phyloP scores from a whole-genome alignment of 2,888 invertebrate genomes.

The Electrophaes corylata region DNA sequence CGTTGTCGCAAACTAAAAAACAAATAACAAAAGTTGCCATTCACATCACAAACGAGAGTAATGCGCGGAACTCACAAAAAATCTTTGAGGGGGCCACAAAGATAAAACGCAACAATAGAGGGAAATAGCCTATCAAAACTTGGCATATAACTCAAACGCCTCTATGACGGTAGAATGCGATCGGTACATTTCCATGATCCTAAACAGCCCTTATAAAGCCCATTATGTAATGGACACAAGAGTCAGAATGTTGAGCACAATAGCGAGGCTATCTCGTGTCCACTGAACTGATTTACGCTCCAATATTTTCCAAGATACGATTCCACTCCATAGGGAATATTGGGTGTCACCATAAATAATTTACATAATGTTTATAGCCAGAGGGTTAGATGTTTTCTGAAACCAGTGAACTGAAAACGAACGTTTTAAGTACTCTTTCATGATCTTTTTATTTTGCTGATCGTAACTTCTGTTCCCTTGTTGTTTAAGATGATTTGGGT shows the following conservation, averaged over 20 bases:
- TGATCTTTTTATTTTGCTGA: background rate
- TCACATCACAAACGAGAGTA: slow-evolving; percentile 20
- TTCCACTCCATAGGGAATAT: slow-evolving; percentile 49
- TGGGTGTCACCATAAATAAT: slow-evolving; percentile 59
- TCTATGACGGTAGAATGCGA: slow-evolving; percentile 52
- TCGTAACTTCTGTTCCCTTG: background rate
- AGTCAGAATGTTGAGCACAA: slow-evolving; percentile 59
- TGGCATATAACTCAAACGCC: slow-evolving; percentile 61
- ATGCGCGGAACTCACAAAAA: slow-evolving; percentile 25
- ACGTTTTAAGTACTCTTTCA: background rate
- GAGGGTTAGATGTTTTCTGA: slow-evolving; percentile 21
- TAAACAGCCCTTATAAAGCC: slow-evolving; percentile 66
- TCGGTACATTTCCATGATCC: slow-evolving; percentile 61
- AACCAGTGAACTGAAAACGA: slow-evolving; percentile 14
- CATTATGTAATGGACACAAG: slow-evolving; percentile 64
- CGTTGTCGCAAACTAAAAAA: slow-evolving; percentile 13
- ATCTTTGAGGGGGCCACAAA: slow-evolving; percentile 39
- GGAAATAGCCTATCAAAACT: slow-evolving; percentile 63
- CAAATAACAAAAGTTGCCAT: slow-evolving; percentile 21
- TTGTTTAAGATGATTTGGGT: background rate
- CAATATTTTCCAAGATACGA: slow-evolving; percentile 61
- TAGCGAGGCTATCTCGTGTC: slow-evolving; percentile 57
- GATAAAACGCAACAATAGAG: slow-evolving; percentile 52
- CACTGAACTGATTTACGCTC: slow-evolving; percentile 63
- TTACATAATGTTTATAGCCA: slow-evolving; percentile 46